These are phyloP conservation scores for Paedocypris micromegethes DNA, from an alignment of 2,797 vertebrate genomes.

Conservation along the genomic window DNA sequence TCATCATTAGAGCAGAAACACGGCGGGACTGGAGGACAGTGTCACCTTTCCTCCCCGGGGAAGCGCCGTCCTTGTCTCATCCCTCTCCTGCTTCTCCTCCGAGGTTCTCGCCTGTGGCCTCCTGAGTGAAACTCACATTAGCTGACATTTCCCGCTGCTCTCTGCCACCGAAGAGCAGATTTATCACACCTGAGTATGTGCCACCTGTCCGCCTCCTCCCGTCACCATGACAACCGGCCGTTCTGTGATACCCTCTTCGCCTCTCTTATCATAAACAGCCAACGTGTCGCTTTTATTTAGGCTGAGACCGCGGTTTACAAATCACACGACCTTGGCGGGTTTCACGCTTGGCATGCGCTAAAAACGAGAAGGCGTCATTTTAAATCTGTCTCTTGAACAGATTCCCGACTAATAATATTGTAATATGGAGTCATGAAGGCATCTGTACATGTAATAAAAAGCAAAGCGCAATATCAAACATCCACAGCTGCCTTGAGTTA, in stretches of 20 bases:
- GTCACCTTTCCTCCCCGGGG: constrained; percentile 26
- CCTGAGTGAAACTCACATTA: constrained; percentile 52
- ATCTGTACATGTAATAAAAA: constrained; percentile 46
- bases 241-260: constrained; percentile 26
- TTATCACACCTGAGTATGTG: constrained; percentile 52
- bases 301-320: constrained; percentile 27
- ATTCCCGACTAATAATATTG: constrained; percentile 30
- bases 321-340: constrained; percentile 23
- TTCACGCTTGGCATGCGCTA: constrained; percentile 27
- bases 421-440: constrained; percentile 39
- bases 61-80: constrained; percentile 18
- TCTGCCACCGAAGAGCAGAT: constrained; percentile 47
- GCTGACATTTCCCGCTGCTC: constrained; percentile 55
- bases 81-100: constrained; percentile 18
- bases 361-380: constrained; percentile 40
- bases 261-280: constrained; percentile 44
- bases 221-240: constrained; percentile 29
- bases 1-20: constrained; percentile 22
- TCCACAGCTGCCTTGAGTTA: constrained; percentile 42
- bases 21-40: constrained; percentile 18
- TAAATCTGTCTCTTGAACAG: constrained; percentile 38
- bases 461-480: constrained; percentile 39
- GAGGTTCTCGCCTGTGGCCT: constrained; percentile 41
- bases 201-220: constrained; percentile 53
- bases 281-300: constrained; percentile 45